Conservation (phyloP, 1,140 invertebrate genomes). For the Danaus plexippus region DNA sequence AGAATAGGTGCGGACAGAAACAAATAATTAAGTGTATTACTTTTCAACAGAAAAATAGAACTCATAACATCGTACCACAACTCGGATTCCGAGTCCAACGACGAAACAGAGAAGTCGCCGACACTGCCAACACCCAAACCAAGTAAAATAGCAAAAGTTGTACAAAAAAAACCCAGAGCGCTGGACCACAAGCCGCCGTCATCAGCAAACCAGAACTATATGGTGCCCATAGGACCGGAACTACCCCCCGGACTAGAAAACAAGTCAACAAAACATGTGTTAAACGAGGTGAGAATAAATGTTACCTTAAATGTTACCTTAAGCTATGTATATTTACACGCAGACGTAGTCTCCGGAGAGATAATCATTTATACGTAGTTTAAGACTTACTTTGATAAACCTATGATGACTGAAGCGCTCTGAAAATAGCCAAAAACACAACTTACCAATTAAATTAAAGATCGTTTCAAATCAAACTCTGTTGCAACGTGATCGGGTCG, state of each 20-base stretch:
- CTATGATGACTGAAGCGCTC: constrained; percentile 32
- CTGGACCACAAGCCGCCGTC: constrained; percentile 35
- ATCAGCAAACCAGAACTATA: constrained; percentile 44
- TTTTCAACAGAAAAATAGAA: constrained; percentile 57
- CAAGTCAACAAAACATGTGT: constrained; percentile 20
- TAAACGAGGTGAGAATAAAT: constrained; percentile 2
- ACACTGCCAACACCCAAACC: constrained; percentile 15
- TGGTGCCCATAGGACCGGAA: constrained; percentile 45
- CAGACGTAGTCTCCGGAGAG: too few species aligned
- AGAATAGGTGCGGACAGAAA: background rate
- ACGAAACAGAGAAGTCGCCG: constrained; percentile 41
- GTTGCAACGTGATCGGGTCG: constrained; percentile 18
- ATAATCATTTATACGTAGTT: too few species aligned
- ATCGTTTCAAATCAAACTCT: constrained; percentile 2
- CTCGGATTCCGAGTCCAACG: constrained; percentile 62
- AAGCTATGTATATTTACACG: too few species aligned
- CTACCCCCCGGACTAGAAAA: constrained; percentile 33
- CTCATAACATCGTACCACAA: constrained; percentile 62
- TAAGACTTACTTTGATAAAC: too few species aligned
- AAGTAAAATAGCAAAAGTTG: constrained; percentile 24
- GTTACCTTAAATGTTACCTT: background rate
- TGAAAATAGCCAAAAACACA: constrained; percentile 26
- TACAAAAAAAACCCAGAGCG: constrained; percentile 37
- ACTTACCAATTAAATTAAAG: constrained; percentile 18
- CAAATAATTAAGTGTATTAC: constrained; percentile 7